Percentiles rank a stretch among this genome's conserved stretches.
These are phyloP conservation scores for Mus minutoides DNA, from an alignment of 2,797 vertebrate genomes.

Conservation along the genomic window DNA sequence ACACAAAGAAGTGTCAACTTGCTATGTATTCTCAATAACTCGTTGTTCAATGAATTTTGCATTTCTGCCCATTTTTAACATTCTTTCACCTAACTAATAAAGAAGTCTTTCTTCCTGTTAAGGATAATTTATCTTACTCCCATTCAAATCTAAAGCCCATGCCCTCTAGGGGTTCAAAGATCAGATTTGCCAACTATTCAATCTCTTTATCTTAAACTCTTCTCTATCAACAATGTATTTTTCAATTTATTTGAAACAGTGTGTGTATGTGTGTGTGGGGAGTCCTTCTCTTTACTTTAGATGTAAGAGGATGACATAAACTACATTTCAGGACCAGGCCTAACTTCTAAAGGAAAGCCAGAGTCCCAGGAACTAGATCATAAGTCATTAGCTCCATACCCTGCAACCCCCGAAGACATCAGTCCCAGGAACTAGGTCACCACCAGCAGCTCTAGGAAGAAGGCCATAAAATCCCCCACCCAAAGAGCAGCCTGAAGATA, in stretches of 20 bases:
- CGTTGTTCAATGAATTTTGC: neutral
- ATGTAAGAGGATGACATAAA: neutral
- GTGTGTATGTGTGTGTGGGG: no score
- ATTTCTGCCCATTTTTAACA: neutral
- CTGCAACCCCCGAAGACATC: no score
- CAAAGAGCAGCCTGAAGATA: no score
- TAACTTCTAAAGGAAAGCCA: no score
- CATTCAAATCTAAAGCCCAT: neutral
- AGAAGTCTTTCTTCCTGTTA: neutral
- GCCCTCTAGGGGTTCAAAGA: neutral
- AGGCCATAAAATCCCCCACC: no score
- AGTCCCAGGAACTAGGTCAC: no score
- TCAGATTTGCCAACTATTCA: neutral
- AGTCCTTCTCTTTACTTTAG: neutral
- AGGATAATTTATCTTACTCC: neutral
- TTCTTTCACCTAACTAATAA: neutral
- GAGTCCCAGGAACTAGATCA: no score
- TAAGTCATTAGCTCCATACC: no score
- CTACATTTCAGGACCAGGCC: no score
- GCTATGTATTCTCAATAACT: neutral
- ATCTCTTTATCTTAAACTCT: neutral
- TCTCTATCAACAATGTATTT: neutral
- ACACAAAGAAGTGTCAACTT: neutral
- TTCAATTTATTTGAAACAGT: neutral
- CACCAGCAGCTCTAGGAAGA: no score